Evolutionary conservation across 2,888 invertebrate genomes (phyloP).

Genomic region (Barypeithes pellucidus): DNA sequence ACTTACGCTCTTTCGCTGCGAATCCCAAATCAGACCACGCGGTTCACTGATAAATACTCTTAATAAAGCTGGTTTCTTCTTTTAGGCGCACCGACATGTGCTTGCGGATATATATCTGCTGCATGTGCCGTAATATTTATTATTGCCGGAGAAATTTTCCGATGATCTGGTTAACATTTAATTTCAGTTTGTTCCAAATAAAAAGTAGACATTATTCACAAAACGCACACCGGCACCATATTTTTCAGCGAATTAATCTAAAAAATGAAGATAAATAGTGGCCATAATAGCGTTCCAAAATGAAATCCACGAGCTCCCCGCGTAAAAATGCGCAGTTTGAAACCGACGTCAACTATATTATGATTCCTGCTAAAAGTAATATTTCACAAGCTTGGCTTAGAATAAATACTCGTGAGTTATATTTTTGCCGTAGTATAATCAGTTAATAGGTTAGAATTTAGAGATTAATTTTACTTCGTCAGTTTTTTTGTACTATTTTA

Average conservation of each 20-base stretch:
- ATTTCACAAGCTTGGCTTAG: neutral
- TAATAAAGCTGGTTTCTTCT: too few relatives aligned
- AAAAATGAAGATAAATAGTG: conserved; percentile 33
- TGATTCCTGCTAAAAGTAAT: conserved; percentile 12
- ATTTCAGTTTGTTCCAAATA: neutral
- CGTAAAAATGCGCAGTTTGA: conserved; percentile 20
- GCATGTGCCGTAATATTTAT: too few relatives aligned
- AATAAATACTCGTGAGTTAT: neutral
- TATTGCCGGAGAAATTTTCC: neutral
- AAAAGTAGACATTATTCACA: neutral
- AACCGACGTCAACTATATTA: conserved; percentile 29
- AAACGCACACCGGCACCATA: neutral
- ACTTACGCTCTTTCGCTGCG: too few relatives aligned
- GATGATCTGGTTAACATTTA: too few relatives aligned
- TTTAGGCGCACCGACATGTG: too few relatives aligned
- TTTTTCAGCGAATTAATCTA: conserved; percentile 17
- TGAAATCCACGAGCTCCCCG: conserved; percentile 24
- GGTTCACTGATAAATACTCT: too few relatives aligned
- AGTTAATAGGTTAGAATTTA: too few relatives aligned
- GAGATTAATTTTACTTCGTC: too few relatives aligned
- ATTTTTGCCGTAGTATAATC: too few relatives aligned
- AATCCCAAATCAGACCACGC: too few relatives aligned
- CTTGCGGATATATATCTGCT: too few relatives aligned
- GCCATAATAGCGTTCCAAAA: conserved; percentile 23
- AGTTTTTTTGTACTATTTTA: too few relatives aligned